A percentile compares a stretch with the other conserved stretches of the same genome.
These are phyloP conservation scores for Cardiocondyla obscurior DNA, from an alignment of 1,140 invertebrate genomes.

Conservation along the genomic window DNA sequence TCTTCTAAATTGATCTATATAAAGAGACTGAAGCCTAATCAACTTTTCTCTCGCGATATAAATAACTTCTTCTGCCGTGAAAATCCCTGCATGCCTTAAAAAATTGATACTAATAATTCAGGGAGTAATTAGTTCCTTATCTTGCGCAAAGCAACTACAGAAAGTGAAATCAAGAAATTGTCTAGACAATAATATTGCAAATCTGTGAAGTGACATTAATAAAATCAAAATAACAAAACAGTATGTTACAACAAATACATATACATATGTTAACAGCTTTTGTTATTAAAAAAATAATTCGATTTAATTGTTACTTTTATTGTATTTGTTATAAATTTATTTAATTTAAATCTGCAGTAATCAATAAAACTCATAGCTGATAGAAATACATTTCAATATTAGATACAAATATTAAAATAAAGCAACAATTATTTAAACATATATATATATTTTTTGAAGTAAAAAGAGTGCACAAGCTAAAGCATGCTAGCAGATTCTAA, in stretches of 20 bases:
- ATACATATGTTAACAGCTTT: no score
- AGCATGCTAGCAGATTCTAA: constrained; percentile 73
- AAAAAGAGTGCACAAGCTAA: constrained; percentile 71
- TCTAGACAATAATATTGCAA: not conserved
- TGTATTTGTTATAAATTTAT: not conserved
- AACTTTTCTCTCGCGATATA: constrained; percentile 91
- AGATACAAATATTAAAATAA: not conserved
- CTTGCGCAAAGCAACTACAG: constrained; percentile 73
- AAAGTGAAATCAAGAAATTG: not conserved
- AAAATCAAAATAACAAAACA: not conserved
- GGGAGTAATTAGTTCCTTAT: constrained; percentile 72
- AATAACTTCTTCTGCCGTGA: constrained; percentile 93
- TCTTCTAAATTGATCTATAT: constrained; percentile 92
- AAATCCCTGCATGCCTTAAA: constrained; percentile 93
- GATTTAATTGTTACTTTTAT: not conserved
- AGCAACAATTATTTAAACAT: not conserved
- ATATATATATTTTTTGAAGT: not conserved
- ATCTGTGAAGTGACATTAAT: not conserved
- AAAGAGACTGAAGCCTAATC: constrained; percentile 91
- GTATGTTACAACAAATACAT: not conserved
- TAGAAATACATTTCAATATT: not conserved
- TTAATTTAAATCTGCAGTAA: not conserved
- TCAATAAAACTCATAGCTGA: not conserved
- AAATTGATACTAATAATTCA: constrained; percentile 81
- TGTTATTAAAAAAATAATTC: no score